Conservation (phyloP, 2,888 invertebrate species). For the Augochlorella aurata region DNA sequence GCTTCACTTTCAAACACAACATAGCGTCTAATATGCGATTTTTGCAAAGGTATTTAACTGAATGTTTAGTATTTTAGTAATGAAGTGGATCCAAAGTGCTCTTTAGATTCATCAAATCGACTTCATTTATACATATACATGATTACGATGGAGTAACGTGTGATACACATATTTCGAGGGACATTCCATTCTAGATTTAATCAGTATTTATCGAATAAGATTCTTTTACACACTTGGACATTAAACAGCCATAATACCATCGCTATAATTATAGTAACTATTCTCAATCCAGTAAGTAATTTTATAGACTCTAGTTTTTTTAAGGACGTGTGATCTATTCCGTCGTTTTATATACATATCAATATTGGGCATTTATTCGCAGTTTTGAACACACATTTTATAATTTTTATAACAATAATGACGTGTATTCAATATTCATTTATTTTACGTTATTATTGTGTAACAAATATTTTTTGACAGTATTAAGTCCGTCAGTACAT, state of each 20-base stretch:
- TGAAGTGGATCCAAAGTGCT: slow-evolving; percentile 39
- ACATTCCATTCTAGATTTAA: slow-evolving; percentile 56
- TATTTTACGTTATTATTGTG: slow-evolving; percentile 8
- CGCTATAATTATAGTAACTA: slow-evolving; percentile 21
- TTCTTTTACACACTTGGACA: slow-evolving; percentile 4
- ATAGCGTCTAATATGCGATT: slow-evolving; percentile 28
- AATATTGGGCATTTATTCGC: slow-evolving; percentile 76
- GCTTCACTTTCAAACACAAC: slow-evolving; percentile 31
- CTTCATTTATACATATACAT: slow-evolving; percentile 7
- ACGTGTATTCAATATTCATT: slow-evolving; percentile 40
- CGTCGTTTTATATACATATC: slow-evolving; percentile 73
- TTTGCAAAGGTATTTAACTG: slow-evolving; percentile 33
- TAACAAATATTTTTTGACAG: slow-evolving; percentile 20
- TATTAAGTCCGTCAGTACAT: slow-evolving; percentile 37
- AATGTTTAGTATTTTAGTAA: slow-evolving; percentile 17
- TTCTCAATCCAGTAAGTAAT: slow-evolving; percentile 19
- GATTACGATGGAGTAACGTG: slow-evolving; percentile 16
- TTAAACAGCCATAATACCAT: slow-evolving; percentile 17
- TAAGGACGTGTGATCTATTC: slow-evolving; percentile 43
- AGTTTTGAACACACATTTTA: slow-evolving; percentile 53
- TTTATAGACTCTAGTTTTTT: slow-evolving; percentile 34
- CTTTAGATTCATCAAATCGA: slow-evolving; percentile 23
- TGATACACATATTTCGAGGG: slow-evolving; percentile 35
- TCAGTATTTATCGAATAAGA: slow-evolving; percentile 11
- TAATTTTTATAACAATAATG: slow-evolving; percentile 38